Base-by-base conservation (phyloP, 2,797 vertebrate species). In the Lepus oiostolus region DNA sequence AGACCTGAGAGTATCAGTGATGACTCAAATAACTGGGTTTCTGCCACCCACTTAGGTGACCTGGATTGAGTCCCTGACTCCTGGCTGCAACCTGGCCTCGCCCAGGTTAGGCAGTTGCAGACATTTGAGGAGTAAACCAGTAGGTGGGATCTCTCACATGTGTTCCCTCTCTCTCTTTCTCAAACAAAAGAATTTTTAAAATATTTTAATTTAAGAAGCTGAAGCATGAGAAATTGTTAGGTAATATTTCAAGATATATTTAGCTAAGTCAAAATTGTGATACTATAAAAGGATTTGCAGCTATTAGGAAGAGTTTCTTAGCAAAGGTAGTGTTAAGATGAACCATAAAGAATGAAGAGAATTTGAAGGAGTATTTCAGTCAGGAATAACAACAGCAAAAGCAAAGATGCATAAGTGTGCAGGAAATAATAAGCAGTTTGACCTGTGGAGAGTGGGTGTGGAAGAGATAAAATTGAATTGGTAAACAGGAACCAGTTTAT, bases 321-420 rank as follows among this genome's bases (percentile, higher is more conserved):
- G 72, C 83, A 47, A 90, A 94, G 75, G 26, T 32, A 50, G 9
- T 62, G 71, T 82, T 76, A 76, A 92, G 81, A 74, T 68, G 62
- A 24, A 83, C 77, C 35, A 21, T 50, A 80, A 96, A 91, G 89
- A 93, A 95, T 89, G 90, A 96, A 17, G 50, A 60, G 94, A 95
- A 92, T 95, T 70, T 85, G 76, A 76, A 88, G 95, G 93, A 97
- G 90, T 87, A 35, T 90, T 90, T 95, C 70, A 80, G 52, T 90
- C 84, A 89, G 62, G 72, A 62, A 86, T 58, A 87, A 83, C 54
- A 58, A 58, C 30, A 93, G 58, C 88, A 96, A 77, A 95, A 93
- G 70, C 85, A 81, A 80, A 82, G 77, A 62, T 77, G 35, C 19
- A 38, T n/a, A 70, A 80, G 62, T 85, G 74, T 70, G 86, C 95